These are phyloP conservation scores for Sialia sialis DNA, from an alignment of 2,113 vertebrate genomes.

Conservation along the genomic window DNA sequence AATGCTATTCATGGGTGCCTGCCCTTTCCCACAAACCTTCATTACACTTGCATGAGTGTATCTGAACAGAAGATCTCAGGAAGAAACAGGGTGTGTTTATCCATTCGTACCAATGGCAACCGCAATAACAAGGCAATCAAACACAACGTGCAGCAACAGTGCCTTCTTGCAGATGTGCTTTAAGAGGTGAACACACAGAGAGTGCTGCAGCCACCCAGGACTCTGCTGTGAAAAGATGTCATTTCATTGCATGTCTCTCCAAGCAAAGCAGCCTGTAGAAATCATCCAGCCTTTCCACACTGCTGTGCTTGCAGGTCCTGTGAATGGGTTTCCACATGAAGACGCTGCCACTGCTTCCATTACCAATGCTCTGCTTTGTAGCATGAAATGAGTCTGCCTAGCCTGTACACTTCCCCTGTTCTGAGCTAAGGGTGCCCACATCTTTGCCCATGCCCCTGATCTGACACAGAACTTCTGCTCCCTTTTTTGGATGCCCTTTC, in stretches of 20 bases:
- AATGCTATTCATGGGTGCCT: not conserved
- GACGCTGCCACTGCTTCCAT: not conserved
- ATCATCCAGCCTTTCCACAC: not conserved
- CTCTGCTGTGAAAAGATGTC: not conserved
- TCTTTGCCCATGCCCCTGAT: not conserved
- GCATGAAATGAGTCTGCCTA: not conserved
- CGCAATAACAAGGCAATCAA: not conserved
- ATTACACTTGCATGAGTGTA: not conserved
- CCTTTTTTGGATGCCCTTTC: not conserved
- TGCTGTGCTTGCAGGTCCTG: not conserved
- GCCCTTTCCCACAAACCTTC: slow-evolving; percentile 15
- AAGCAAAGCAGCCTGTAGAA: not conserved
- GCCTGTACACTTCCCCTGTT: not conserved
- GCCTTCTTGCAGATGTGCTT: not conserved
- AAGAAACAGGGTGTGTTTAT: not conserved
- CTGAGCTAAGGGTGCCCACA: not conserved
- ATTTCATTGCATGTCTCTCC: not conserved
- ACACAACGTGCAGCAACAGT: not conserved
- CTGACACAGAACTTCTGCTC: not conserved
- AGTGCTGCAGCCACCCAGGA: not conserved
- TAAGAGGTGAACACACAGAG: not conserved
- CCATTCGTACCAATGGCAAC: not conserved
- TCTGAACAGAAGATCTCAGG: slow-evolving; percentile 1
- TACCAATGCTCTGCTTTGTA: not conserved
- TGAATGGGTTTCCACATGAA: not conserved